Percentiles rank a stretch among this genome's conserved stretches.
phyloP scores from a whole-genome alignment of 1,140 invertebrate genomes.

The Drosophila pruinosa region DNA sequence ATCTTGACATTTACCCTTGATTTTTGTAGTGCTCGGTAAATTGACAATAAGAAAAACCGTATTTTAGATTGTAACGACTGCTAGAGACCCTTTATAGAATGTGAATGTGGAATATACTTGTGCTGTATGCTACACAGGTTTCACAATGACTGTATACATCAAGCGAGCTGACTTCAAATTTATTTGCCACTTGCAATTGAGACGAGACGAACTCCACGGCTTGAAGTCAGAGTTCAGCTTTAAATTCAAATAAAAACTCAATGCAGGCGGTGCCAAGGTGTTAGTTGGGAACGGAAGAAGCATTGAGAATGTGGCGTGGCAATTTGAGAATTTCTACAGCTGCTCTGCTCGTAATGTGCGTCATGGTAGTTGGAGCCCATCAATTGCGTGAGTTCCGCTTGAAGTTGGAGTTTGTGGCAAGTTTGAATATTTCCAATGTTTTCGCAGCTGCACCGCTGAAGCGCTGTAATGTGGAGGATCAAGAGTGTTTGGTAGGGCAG shows the following conservation, averaged over 20 bases:
- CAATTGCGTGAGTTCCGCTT: neutral
- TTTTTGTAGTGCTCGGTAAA: neutral
- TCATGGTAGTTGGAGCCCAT: neutral
- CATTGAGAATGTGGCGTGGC: neutral
- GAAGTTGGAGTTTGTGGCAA: neutral
- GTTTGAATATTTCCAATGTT: neutral
- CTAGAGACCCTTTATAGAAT: neutral
- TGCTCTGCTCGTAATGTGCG: neutral
- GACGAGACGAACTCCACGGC: neutral
- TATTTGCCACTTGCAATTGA: neutral
- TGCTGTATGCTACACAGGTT: no score
- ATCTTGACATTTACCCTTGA: neutral
- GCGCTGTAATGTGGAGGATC: conserved; percentile 48
- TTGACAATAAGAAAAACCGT: neutral
- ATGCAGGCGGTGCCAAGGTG: neutral
- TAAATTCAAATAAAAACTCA: conserved; percentile 23
- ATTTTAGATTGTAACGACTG: neutral
- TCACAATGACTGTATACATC: neutral
- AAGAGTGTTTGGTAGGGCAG: conserved; percentile 39
- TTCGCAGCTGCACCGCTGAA: conserved; percentile 38
- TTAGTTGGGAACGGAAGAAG: conserved; percentile 11
- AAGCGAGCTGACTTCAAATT: neutral
- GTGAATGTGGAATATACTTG: no score
- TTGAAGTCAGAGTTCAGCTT: neutral
- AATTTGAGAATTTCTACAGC: neutral